Conservation (phyloP, 2,888 invertebrate species). For the Lapara coniferarum region DNA sequence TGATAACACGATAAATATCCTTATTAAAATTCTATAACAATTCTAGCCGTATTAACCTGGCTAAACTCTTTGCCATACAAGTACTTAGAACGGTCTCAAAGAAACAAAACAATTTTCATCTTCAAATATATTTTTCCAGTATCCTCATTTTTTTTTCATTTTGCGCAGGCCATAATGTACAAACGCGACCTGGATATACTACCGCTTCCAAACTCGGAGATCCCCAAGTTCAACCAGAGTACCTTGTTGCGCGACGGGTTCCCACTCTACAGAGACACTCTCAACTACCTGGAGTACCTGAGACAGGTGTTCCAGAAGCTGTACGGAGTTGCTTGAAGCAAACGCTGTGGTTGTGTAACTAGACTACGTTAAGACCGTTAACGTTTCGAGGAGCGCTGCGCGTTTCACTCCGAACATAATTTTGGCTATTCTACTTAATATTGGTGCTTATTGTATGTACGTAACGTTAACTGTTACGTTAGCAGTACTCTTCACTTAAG, state of each 20-base stretch:
- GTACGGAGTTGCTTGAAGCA: constrained; percentile 50
- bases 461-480: constrained; percentile 32
- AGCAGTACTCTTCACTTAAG: constrained; percentile 49
- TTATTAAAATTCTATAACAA: no score
- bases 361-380: constrained; percentile 43
- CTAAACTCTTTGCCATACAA: no score
- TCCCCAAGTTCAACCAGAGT: constrained; percentile 55
- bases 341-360: constrained; percentile 45
- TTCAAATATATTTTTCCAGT: not conserved
- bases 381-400: constrained; percentile 39
- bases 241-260: constrained; percentile 54
- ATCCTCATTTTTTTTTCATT: constrained; percentile 32
- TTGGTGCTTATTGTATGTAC: constrained; percentile 41
- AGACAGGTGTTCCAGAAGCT: constrained; percentile 66
- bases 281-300: constrained; percentile 71
- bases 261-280: constrained; percentile 69
- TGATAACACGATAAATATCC: no score
- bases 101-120: no score
- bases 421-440: constrained; percentile 41
- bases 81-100: no score
- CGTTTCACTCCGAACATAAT: constrained; percentile 10
- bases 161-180: constrained; percentile 67
- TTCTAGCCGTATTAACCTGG: no score
- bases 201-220: constrained; percentile 59
- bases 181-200: constrained; percentile 60